A percentile compares a stretch with the other conserved stretches of the same genome.
Conservation (phyloP, 2,113 vertebrate genomes). For the Turdus rufiventris region DNA sequence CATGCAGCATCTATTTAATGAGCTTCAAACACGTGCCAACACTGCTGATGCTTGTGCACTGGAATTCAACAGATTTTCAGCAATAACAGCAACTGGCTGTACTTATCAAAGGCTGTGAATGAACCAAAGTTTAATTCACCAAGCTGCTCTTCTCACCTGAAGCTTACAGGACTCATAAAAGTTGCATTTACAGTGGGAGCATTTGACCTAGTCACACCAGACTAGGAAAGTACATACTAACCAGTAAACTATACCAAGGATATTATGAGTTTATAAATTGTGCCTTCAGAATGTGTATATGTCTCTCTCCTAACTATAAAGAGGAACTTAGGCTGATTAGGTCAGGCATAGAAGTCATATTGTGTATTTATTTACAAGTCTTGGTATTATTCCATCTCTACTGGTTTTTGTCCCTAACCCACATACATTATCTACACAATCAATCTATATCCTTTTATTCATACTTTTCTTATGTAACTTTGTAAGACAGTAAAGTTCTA, state of each 20-base stretch:
- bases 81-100: neutral
- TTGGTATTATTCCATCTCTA: neutral
- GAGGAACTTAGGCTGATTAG: neutral
- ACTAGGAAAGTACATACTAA: neutral
- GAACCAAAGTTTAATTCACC: neutral
- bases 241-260: neutral
- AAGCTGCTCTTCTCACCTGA: neutral
- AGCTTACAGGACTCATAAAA: neutral
- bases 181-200: neutral
- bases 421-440: neutral
- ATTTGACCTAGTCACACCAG: neutral
- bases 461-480: neutral
- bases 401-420: neutral
- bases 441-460: neutral
- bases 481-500: constrained; percentile 7
- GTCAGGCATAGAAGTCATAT: neutral
- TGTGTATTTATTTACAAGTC: neutral
- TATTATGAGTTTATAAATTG: neutral
- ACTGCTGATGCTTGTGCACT: neutral
- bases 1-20: constrained; percentile 18
- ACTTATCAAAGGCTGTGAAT: neutral
- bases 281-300: neutral
- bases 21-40: constrained; percentile 4
- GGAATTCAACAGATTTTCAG: constrained; percentile 11
- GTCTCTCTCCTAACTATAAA: neutral